Base-by-base conservation (phyloP, 2,888 invertebrate genomes). In the Chrysolina americana region DNA sequence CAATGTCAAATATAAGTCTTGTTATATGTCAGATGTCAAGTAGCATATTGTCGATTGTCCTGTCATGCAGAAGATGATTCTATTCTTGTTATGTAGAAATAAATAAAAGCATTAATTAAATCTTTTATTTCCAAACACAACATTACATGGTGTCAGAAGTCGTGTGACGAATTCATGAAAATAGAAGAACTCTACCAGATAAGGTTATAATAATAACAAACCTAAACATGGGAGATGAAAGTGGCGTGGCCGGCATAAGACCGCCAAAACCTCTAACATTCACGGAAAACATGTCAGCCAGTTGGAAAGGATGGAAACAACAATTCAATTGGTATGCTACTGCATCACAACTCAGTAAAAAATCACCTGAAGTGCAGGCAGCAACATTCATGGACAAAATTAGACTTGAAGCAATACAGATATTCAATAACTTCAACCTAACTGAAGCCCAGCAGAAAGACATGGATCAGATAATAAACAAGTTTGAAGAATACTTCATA, bases 401-500 rank as follows among this genome's bases (percentile, higher is more conserved):
- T 62, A 77, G 77, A 56, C 62, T 70, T 41, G 77, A 79, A 15
- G 77, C 70, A 11, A 74, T 76, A 15, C 63, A 69, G 28, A 70
- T 77, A 28, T 79, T 64, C 44, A 74, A 77, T 41, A 79, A 53
- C 59, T 76, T 79, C 56, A 79, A 77, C 50, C 68, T 77, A 13
- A 69, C 53, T 13, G 69, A 65, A 17, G 71, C 41, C n/a, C 65
- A 76, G 28, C 63, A 68, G 70, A 74, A 74, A 36, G 59, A 77
- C 48, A 2, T 75, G 23, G 36, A 71, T 44, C 48, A 65, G 10
- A 77, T 79, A 13, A 79, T 70, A 68, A 44, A 76, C 17, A 78
- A 70, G 59, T 81, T 82, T 71, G 66, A 80, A 70, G 66, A 77
- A 2, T 73, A 80, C 56, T 80, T 81, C 59, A 41, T 76, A 13